These are phyloP conservation scores for Hydropotes inermis DNA, from an alignment of 2,113 vertebrate species.

Conservation along the genomic window DNA sequence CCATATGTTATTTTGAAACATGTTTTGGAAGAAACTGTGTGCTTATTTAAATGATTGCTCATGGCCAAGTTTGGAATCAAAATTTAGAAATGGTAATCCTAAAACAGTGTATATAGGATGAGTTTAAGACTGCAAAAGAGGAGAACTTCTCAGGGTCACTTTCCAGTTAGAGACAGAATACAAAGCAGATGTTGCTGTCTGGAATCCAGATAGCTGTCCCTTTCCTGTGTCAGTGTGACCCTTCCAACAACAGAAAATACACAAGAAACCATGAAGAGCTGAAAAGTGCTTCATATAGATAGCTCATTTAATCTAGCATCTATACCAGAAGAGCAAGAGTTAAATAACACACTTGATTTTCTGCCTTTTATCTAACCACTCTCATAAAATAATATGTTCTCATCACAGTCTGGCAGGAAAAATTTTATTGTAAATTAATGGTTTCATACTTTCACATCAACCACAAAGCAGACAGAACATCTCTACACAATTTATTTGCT, in stretches of 20 bases:
- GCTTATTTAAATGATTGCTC: neutral
- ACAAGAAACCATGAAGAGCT: neutral
- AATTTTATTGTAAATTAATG: constrained; percentile 44
- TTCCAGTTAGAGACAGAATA: neutral
- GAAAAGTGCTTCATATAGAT: neutral
- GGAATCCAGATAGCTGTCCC: neutral
- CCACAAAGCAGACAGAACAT: neutral
- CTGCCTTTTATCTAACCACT: neutral
- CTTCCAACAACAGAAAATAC: neutral
- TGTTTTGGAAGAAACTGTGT: neutral
- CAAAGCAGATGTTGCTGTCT: neutral
- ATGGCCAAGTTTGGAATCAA: neutral
- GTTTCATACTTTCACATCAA: neutral
- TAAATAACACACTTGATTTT: neutral
- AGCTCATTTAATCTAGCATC: neutral
- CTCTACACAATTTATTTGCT: constrained; percentile 13
- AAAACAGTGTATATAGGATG: neutral
- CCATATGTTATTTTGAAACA: neutral
- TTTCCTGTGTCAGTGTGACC: neutral
- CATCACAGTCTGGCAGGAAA: neutral
- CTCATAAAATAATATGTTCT: constrained; percentile 8
- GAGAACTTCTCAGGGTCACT: neutral
- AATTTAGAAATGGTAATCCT: neutral
- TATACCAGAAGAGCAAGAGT: neutral
- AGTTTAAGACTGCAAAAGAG: neutral